Percentiles rank a stretch among this genome's conserved stretches.
phyloP scores from a whole-genome alignment of 2,888 invertebrate species.

The Mechanitis messenoides region DNA sequence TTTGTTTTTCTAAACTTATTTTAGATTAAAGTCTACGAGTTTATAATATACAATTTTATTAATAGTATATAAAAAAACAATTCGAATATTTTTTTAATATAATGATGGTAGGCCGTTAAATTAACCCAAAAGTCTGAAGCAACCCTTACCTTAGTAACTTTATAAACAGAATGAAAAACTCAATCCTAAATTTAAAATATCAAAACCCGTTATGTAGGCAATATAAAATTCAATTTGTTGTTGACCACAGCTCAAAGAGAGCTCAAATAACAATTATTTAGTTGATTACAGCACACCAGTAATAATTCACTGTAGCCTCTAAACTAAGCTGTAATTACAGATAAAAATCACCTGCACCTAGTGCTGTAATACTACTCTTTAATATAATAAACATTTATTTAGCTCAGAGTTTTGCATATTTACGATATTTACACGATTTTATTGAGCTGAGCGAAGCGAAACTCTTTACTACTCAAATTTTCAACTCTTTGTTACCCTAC shows the following conservation, averaged over 20 bases:
- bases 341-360: conserved; percentile 55
- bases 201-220: conserved; percentile 32
- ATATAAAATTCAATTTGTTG: conserved; percentile 64
- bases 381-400: conserved; percentile 65
- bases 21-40: too few species aligned
- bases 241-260: conserved; percentile 42
- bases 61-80: too few species aligned
- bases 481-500: too few species aligned
- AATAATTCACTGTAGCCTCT: conserved; percentile 72
- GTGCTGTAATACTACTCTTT: conserved; percentile 53
- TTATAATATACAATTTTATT: too few species aligned
- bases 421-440: not conserved
- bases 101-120: too few species aligned
- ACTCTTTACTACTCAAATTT: too few species aligned
- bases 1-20: not conserved
- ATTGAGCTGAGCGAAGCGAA: not conserved
- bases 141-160: too few species aligned
- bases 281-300: conserved; percentile 65
- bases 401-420: conserved; percentile 30
- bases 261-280: conserved; percentile 68
- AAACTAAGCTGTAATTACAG: conserved; percentile 76
- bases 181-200: too few species aligned
- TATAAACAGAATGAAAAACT: too few species aligned
- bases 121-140: too few species aligned
- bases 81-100: too few species aligned